These are phyloP conservation scores for Trochalopteron elliotii DNA, from an alignment of 2,113 vertebrate species.

Conservation along the genomic window DNA sequence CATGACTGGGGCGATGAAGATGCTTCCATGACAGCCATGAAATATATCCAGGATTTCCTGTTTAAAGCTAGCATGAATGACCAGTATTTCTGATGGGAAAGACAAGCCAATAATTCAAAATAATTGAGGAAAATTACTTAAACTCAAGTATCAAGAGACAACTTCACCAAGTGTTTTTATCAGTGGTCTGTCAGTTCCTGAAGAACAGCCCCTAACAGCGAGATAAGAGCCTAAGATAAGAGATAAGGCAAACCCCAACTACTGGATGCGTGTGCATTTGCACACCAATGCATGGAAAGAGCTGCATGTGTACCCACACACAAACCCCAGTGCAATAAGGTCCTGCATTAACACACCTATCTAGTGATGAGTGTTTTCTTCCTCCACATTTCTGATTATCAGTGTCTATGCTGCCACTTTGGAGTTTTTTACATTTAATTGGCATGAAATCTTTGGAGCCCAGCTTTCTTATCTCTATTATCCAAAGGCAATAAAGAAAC, in stretches of 20 bases:
- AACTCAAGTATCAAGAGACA: not conserved
- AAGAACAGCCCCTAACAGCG: not conserved
- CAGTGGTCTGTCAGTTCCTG: not conserved
- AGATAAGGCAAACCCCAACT: not conserved
- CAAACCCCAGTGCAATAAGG: not conserved
- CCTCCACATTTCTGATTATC: not conserved
- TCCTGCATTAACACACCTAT: not conserved
- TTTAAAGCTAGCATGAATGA: not conserved
- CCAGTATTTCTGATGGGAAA: not conserved
- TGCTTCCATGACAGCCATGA: not conserved
- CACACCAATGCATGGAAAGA: not conserved
- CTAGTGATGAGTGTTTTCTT: not conserved
- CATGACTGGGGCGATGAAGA: not conserved
- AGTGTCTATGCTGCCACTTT: not conserved
- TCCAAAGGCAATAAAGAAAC: not conserved
- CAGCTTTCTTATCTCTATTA: not conserved
- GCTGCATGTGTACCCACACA: not conserved
- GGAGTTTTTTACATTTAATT: slow-evolving; percentile 2
- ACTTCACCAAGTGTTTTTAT: not conserved
- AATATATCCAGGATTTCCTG: not conserved
- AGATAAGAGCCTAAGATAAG: not conserved
- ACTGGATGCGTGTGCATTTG: not conserved
- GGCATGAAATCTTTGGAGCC: not conserved
- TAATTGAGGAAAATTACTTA: not conserved
- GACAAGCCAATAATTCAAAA: not conserved